Base-by-base conservation (phyloP, 2,797 vertebrate species). In the Serranus cabrilla region DNA sequence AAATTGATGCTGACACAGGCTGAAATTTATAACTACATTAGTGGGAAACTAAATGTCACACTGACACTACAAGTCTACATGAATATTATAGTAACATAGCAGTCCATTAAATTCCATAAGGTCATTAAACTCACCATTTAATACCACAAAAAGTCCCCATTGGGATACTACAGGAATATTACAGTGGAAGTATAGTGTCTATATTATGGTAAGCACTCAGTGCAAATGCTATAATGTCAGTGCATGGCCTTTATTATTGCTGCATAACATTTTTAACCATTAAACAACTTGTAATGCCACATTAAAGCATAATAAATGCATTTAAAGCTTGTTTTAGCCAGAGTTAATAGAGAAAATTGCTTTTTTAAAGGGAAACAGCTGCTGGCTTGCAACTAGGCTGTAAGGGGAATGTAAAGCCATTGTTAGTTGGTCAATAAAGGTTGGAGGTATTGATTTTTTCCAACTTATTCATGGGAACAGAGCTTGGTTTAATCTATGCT, bases 101-200 rank as follows among this genome's bases (percentile, higher is more conserved):
- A 69, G 71, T 52, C 7, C 66, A 77, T 73, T 81, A 67, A 16
- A 70, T 52, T 55, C 65, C 63, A 0, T 42, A 6, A 54, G 74
- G 86, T 86, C 81, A 74, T 83, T 85, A 85, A 90, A 88, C 82
- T 72, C 84, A 80, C 72, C 31, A 83, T 87, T 84, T 78, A 84
- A 80, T 63, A 74, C 71, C 76, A 62, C 82, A 80, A 61, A 77
- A 81, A 69, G 31, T 52, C 40, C 40, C 82, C 57, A 37, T 17
- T 58, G 75, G 80, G 81, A 82, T 51, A 17, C 49, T 58, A 25
- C 59, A 65, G 83, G 16, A 11, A 52, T 51, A 62, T 82, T 67
- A 61, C 64, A 81, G 50, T 20, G 57, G 27, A 60, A 20, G n/a
- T 74, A 18, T 56, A 45, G 40, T 73, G 63, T 46, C 71, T 18